Percentiles rank a stretch among this genome's conserved stretches.
phyloP scores from a whole-genome alignment of 1,140 invertebrate genomes.

The Ditylenchus dipsaci region DNA sequence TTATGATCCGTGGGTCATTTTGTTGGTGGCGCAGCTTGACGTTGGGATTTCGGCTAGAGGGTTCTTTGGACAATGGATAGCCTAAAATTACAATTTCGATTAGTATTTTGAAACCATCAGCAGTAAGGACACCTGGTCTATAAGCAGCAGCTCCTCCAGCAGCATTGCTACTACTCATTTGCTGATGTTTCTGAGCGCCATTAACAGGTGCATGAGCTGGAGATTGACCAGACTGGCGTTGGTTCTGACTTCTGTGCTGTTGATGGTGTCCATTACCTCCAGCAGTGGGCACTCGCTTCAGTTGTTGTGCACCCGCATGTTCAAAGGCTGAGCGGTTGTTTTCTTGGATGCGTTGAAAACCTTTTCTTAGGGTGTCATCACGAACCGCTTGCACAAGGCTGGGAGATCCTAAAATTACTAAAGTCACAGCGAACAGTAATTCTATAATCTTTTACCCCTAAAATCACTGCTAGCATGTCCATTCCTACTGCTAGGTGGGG shows the following conservation, averaged over 20 bases:
- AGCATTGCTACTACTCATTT: neutral
- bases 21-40: conserved; percentile 39
- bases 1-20: conserved; percentile 9
- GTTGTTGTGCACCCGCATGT: conserved; percentile 65
- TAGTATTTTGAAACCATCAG: too few species aligned
- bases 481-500: conserved; percentile 19
- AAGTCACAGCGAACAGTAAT: neutral
- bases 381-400: conserved; percentile 66
- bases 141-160: too few species aligned
- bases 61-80: conserved; percentile 18
- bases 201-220: neutral
- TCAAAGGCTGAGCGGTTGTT: conserved; percentile 62
- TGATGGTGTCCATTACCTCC: neutral
- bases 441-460: neutral
- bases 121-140: conserved; percentile 1
- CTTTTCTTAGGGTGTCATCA: conserved; percentile 82
- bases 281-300: conserved; percentile 41
- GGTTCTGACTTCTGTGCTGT: neutral
- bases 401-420: neutral
- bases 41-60: conserved; percentile 20
- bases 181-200: neutral
- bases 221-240: neutral
- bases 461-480: conserved; percentile 42
- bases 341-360: conserved; percentile 91
- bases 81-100: conserved; percentile 2